These are phyloP conservation scores for Wiebesia pumilae DNA, from an alignment of 1,140 invertebrate genomes.

Conservation along the genomic window DNA sequence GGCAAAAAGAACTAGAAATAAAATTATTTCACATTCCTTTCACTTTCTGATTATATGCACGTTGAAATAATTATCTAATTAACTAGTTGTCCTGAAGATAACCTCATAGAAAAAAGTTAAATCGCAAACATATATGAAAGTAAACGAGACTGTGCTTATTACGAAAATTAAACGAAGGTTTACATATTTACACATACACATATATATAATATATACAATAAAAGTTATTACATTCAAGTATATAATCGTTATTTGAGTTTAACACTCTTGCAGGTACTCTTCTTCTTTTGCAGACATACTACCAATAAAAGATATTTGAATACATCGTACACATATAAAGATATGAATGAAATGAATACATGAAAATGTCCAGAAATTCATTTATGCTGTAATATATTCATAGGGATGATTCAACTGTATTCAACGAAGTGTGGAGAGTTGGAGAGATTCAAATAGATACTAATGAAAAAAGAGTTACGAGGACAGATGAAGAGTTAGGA, in stretches of 20 bases:
- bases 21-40: background rate
- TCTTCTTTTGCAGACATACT: too few species aligned
- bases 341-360: background rate
- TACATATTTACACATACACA: background rate
- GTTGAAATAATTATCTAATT: constrained; percentile 43
- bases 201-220: background rate
- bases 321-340: background rate
- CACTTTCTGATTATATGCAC: background rate
- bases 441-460: background rate
- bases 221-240: too few species aligned
- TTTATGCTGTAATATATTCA: background rate
- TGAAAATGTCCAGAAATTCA: background rate
- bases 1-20: too few species aligned
- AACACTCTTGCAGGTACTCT: too few species aligned
- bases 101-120: background rate
- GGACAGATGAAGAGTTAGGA: too few species aligned
- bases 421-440: background rate
- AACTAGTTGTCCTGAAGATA: background rate
- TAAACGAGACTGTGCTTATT: background rate
- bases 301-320: background rate
- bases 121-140: background rate
- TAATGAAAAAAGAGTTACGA: background rate
- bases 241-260: too few species aligned
- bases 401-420: background rate
- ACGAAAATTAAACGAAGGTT: background rate